Evolutionary conservation across 2,797 vertebrate genomes (phyloP).

Genomic region (Eleutherodactylus coqui): DNA sequence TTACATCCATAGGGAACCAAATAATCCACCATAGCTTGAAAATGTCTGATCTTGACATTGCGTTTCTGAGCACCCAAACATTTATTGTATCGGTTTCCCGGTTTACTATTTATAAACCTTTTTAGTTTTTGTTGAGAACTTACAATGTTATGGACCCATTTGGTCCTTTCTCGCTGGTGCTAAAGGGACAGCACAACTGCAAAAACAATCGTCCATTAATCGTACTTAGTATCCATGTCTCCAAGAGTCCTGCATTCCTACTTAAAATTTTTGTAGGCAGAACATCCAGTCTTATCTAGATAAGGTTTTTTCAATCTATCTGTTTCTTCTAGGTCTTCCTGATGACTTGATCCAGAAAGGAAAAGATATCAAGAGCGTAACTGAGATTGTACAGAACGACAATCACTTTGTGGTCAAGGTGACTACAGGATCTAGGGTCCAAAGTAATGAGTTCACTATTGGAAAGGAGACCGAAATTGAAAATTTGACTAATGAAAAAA

Average conservation of each 20-base stretch:
- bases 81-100: too few relatives aligned
- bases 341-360: constrained; percentile 89
- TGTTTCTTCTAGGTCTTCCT: constrained; percentile 78
- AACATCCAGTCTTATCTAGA: too few relatives aligned
- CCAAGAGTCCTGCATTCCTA: background rate
- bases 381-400: constrained; percentile 86
- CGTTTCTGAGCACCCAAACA: too few relatives aligned
- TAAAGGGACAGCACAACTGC: background rate
- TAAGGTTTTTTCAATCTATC: too few relatives aligned
- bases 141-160: too few relatives aligned
- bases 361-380: constrained; percentile 82
- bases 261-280: background rate
- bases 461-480: constrained; percentile 86
- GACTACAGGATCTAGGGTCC: constrained; percentile 80
- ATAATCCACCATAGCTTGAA: too few relatives aligned
- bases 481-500: constrained; percentile 79
- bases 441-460: constrained; percentile 80
- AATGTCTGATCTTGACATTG: too few relatives aligned
- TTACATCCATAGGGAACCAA: too few relatives aligned
- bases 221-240: too few relatives aligned
- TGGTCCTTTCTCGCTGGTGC: too few relatives aligned
- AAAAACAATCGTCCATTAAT: background rate
- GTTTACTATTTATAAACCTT: too few relatives aligned
- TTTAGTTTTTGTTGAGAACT: too few relatives aligned
- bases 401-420: constrained; percentile 83